Evolutionary conservation across 30 jellyfish, hydroid and myxozoan species (phyloP), one percentile per base, ranked within the genome.

Genomic region (Pelagia noctiluca): DNA sequence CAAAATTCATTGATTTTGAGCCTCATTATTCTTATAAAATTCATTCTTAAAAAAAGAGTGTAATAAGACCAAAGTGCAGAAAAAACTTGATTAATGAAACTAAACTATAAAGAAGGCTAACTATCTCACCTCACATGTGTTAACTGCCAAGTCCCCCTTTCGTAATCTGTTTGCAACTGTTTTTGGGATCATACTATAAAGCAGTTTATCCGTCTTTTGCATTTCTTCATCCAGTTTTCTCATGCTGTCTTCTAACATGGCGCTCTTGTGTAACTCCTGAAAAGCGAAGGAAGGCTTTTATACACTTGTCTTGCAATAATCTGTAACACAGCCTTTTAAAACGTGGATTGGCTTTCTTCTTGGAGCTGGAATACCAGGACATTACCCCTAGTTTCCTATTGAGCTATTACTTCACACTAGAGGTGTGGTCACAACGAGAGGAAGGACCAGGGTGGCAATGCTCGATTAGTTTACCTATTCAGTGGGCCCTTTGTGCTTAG

Each of bases 171-270:
- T 83, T 4, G 93, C 93, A n/a, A 83, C 93, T 0, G 86, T 32
- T 49, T 71, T 83, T 19, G 93, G 93, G 16, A 83, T 83, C 93
- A 83, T 83, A 1, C 80, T 83, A 28, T 83, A 83, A 2, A 83
- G 50, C 73, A 83, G 60, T 29, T 71, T 73, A 53, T 83, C 93
- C 0, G 93, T 83, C 37, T 73, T 83, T 57, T 71, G 87, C 93
- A 83, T 83, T 31, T 83, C 93, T 1, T 25, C 52, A 33, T 83
- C 93, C 42, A 83, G 71, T 31, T 73, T 70, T 35, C 63, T 71
- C 93, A 83, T 83, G 81, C 93, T 83, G 24, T 83, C 93, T 63
- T 83, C 93, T 1, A 83, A 74, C 93, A 69, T 71, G 1, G 93
- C 86, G 35, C 93, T 83, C 37, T 83, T 83, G 29, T 83, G 87